Evolutionary conservation across 2,797 vertebrate genomes (phyloP).

Genomic region (Morus bassanus): DNA sequence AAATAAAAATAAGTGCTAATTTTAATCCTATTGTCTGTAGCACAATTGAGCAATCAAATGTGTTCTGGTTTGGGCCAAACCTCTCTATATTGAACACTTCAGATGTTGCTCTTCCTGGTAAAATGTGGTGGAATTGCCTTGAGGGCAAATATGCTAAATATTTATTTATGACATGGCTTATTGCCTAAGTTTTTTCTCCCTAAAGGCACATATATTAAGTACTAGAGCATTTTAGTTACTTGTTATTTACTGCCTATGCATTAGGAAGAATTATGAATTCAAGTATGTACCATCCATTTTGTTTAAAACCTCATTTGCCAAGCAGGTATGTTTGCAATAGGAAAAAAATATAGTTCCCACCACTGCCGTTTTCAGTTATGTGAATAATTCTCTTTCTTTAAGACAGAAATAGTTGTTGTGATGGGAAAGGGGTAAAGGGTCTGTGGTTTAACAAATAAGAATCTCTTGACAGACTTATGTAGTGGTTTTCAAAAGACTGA

Average conservation of each 20-base stretch:
- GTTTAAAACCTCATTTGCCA: conserved; percentile 32
- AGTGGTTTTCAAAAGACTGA: neutral
- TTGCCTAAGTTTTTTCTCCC: neutral
- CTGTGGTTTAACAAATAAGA: neutral
- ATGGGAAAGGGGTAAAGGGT: neutral
- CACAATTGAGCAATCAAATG: neutral
- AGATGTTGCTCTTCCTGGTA: conserved; percentile 34
- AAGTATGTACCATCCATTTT: neutral
- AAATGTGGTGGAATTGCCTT: conserved; percentile 30
- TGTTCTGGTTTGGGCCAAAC: neutral
- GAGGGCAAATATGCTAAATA: conserved; percentile 36
- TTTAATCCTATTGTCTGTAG: neutral
- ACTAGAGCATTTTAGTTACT: conserved; percentile 29
- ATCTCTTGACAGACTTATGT: neutral
- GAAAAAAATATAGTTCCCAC: neutral
- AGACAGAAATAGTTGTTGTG: neutral
- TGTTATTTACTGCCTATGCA: neutral
- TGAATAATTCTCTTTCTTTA: neutral
- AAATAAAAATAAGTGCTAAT: neutral
- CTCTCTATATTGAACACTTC: neutral
- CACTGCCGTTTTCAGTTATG: neutral
- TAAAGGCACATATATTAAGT: conserved; percentile 33
- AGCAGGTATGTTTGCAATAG: neutral
- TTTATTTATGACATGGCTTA: conserved; percentile 55
- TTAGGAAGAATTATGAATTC: neutral